Evolutionary conservation across 2,797 vertebrate species (phyloP).

Genomic region (Pygocentrus nattereri): DNA sequence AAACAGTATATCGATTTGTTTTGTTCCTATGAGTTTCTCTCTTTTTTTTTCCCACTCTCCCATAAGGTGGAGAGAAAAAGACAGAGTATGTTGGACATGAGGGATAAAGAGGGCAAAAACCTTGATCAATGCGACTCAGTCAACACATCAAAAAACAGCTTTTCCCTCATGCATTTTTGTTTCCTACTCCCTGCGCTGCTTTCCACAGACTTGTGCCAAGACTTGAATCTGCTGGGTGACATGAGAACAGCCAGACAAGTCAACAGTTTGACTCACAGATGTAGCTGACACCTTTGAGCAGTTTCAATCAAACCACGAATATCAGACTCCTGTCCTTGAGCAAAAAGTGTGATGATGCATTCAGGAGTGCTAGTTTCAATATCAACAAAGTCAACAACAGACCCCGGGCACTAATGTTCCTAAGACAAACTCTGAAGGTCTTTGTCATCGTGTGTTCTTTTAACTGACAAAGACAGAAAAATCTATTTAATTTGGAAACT

Average conservation of each 20-base stretch:
- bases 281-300: conserved; percentile 41
- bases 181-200: neutral
- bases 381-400: neutral
- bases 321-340: conserved; percentile 23
- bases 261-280: conserved; percentile 33
- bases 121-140: conserved; percentile 64
- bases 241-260: neutral
- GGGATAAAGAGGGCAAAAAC: conserved; percentile 55
- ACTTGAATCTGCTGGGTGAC: neutral
- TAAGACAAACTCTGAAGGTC: conserved; percentile 11
- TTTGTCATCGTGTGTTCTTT: neutral
- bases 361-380: neutral
- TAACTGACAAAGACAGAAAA: neutral
- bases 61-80: conserved; percentile 32
- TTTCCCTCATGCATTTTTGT: neutral
- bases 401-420: neutral
- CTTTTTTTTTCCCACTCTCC: conserved; percentile 40
- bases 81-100: conserved; percentile 42
- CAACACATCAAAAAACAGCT: conserved; percentile 62
- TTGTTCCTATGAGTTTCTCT: conserved; percentile 47
- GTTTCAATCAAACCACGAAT: conserved; percentile 44
- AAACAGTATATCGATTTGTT: conserved; percentile 48
- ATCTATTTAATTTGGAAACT: too few relatives aligned
- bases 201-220: neutral
- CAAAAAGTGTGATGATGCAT: conserved; percentile 29